Evolutionary conservation across 2,797 vertebrate species (phyloP).

Genomic region (Vespertilio murinus): DNA sequence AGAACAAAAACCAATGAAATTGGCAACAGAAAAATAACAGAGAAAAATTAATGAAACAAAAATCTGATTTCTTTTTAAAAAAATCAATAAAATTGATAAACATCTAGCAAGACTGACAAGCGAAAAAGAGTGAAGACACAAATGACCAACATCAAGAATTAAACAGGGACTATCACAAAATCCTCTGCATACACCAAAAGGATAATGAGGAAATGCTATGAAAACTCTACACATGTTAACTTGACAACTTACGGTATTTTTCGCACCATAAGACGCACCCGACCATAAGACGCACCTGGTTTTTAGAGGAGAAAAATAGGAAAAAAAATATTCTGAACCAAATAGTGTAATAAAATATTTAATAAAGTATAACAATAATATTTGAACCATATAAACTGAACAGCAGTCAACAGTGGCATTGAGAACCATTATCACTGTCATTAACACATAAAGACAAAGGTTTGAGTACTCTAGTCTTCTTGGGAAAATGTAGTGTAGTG

Average conservation of each 20-base stretch:
- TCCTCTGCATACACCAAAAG: neutral
- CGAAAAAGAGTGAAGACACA: neutral
- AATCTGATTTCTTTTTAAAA: neutral
- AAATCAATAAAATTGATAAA: conserved; percentile 54
- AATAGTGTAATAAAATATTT: no score
- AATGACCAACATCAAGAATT: conserved; percentile 23
- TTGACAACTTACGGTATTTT: conserved; percentile 23
- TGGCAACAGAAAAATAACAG: conserved; percentile 44
- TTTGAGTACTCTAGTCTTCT: no score
- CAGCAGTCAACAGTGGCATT: no score
- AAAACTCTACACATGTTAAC: conserved; percentile 26
- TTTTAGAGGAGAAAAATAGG: no score
- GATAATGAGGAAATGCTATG: neutral
- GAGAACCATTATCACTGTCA: no score
- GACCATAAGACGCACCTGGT: no score
- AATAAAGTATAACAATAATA: no score
- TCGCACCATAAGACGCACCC: no score
- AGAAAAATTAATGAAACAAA: conserved; percentile 38
- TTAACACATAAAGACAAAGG: no score
- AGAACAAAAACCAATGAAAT: neutral
- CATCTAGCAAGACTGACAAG: conserved; percentile 43
- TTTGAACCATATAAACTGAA: no score
- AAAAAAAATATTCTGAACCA: no score
- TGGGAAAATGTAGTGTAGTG: no score
- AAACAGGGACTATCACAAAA: conserved; percentile 14